phyloP scores from a whole-genome alignment of 2,797 vertebrate genomes.

The Tauraco hartlaubi region DNA sequence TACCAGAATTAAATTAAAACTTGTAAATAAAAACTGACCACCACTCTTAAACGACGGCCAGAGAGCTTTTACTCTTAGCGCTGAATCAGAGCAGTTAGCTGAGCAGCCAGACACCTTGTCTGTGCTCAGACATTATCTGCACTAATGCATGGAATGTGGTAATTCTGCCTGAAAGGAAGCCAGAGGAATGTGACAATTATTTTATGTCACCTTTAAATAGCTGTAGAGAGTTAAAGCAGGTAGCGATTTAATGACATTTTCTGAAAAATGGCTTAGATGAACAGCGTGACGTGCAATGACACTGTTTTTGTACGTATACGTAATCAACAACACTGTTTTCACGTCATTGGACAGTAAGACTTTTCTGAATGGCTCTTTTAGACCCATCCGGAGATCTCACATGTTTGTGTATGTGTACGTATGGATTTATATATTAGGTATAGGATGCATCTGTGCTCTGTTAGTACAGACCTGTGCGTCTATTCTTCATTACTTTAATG shows the following conservation, averaged over 20 bases:
- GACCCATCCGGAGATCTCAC: not conserved
- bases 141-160: rapidly evolving
- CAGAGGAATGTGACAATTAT: not conserved
- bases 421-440: not conserved
- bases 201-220: not conserved
- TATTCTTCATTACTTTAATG: not conserved
- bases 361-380: not conserved
- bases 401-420: too few relatives aligned
- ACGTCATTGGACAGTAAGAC: not conserved
- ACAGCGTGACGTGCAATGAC: not conserved
- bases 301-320: not conserved
- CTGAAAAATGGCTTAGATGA: not conserved
- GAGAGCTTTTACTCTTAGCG: not conserved
- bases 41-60: not conserved
- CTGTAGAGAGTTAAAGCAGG: not conserved
- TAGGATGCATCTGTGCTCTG: not conserved
- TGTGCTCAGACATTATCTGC: too few relatives aligned
- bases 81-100: too few relatives aligned
- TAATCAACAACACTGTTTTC: not conserved
- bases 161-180: not conserved
- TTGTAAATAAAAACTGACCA: not conserved
- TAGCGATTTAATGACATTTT: not conserved
- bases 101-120: not conserved
- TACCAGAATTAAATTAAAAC: not conserved
- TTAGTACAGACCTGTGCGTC: not conserved